Evolutionary conservation across 2,797 vertebrate species (phyloP).

Genomic region (Halcyon chelicuti): DNA sequence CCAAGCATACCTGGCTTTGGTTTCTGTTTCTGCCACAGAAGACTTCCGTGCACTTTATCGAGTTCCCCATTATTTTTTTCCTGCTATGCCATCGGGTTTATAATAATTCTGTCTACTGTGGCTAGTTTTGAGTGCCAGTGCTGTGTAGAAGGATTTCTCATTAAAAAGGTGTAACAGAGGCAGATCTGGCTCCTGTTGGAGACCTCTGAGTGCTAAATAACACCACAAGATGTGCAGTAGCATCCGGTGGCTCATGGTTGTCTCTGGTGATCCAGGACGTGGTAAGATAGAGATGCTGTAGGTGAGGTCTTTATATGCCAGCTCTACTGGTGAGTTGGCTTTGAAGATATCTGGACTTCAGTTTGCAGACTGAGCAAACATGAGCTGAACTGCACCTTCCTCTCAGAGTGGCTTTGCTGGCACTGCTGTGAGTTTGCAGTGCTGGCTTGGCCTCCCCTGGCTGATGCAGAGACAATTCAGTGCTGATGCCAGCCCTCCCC

Average conservation of each 20-base stretch:
- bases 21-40: not conserved
- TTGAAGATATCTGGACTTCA: not conserved
- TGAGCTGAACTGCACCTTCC: not conserved
- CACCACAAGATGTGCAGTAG: not conserved
- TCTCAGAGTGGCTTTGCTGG: not conserved
- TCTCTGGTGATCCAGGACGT: not conserved
- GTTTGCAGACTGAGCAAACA: not conserved
- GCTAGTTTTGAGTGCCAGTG: not conserved
- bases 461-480: not conserved
- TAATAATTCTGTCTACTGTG: not conserved
- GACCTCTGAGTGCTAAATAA: not conserved
- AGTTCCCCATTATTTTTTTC: not conserved
- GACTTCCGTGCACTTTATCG: not conserved
- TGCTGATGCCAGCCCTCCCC: not conserved
- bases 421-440: not conserved
- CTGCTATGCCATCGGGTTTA: not conserved
- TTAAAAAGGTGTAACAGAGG: not conserved
- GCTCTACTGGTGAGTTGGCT: not conserved
- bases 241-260: not conserved
- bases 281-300: not conserved
- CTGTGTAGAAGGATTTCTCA: not conserved
- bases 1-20: not conserved
- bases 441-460: not conserved
- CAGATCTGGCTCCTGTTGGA: not conserved
- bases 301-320: not conserved